A percentile compares a stretch with the other conserved stretches of the same genome.
These are phyloP conservation scores for Pangasianodon hypophthalmus DNA, from an alignment of 2,113 vertebrate species.

Conservation along the genomic window DNA sequence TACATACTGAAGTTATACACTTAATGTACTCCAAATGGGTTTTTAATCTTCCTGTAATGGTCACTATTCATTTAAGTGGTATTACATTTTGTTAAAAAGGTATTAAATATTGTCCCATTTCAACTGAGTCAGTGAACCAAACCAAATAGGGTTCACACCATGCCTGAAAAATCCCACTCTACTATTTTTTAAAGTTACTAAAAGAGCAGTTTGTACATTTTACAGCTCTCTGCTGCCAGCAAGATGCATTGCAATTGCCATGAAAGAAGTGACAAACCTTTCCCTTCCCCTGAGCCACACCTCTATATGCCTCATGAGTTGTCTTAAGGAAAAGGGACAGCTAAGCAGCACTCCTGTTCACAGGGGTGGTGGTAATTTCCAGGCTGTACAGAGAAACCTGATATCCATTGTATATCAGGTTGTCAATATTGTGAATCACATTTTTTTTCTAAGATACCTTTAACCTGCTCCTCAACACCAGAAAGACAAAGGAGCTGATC, in stretches of 20 bases:
- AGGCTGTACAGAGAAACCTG: not conserved
- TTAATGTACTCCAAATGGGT: not conserved
- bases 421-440: not conserved
- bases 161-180: not conserved
- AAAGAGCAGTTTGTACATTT: not conserved
- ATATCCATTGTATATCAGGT: not conserved
- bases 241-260: no score
- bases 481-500: no score
- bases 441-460: not conserved
- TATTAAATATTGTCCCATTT: slow-evolving; percentile 16
- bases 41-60: not conserved
- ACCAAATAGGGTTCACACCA: slow-evolving; percentile 4
- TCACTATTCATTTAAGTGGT: not conserved
- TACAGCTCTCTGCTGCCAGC: slow-evolving; percentile 3
- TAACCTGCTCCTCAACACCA: not conserved
- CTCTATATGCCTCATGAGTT: not conserved
- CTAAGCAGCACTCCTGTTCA: not conserved
- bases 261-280: not conserved
- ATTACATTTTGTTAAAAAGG: not conserved
- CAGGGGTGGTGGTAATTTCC: not conserved
- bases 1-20: not conserved
- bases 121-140: slow-evolving; percentile 15
- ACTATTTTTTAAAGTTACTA: not conserved
- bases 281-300: not conserved
- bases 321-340: not conserved